Base-by-base conservation (phyloP, 2,113 vertebrate species). In the Triplophysa siluroides region DNA sequence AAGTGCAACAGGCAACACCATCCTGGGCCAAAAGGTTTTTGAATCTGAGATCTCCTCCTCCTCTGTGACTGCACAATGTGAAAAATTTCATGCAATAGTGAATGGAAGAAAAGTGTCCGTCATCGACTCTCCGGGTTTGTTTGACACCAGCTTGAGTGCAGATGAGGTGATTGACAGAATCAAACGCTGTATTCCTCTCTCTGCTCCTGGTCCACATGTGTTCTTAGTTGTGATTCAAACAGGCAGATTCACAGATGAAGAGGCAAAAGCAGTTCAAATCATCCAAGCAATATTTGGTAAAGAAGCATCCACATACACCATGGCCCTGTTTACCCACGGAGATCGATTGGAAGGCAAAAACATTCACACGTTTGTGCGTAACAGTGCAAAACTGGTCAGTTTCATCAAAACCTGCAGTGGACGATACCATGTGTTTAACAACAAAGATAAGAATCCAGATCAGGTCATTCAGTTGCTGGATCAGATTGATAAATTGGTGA, bases 91-190 rank as follows among this genome's bases (percentile, higher is more conserved):
- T 72, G 50, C 21, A n/a, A 12, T 12, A 12, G 73, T 76, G n/a
- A 33, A 72, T 21, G 65, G 63, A 13, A 70, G 72, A 71, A 60
- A 54, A 24, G 54, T 85, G 2, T 64, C 18, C 41, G 72, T 86
- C 23, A 73, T 86, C 43, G 85, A 86, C 78, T 80, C 85, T 56
- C 84, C 84, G 19, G 84, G 79, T 10, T 23, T 82, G 56, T 80
- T 75, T 74, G 72, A 84, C 50, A 82, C 79, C 24, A 7, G n/a
- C 11, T 38, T 83, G 13, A 33, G 54, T 56, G 13, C 0, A n/a
- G 38, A 80, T 1, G 71, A 84, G 8, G 77, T 67, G 0, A 1
- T 72, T 1, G 33, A 16, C 19, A 54, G 78, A 63, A 78, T 83
- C 50, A 50, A 64, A 23, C 24, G 1, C 11, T 83, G 81, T 47